A percentile compares a stretch with the other conserved stretches of the same genome.
Conservation (phyloP, 2,888 invertebrate genomes). For the Noctuana brunneofusca region DNA sequence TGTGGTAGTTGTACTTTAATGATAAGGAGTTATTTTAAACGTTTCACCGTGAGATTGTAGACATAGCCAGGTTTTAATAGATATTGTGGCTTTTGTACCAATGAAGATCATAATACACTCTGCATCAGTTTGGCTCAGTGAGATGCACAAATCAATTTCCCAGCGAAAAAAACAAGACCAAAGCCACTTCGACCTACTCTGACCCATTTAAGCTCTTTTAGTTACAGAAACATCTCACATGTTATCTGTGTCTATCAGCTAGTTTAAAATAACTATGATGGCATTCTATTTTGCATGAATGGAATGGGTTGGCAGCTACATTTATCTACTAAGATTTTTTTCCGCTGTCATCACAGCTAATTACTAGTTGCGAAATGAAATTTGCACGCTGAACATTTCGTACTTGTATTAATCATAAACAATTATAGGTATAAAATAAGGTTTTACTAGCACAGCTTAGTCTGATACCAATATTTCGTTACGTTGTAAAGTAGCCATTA, state of each 20-base stretch:
- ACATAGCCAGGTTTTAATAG: too few species aligned
- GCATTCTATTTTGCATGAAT: conserved; percentile 13
- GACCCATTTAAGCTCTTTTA: background rate
- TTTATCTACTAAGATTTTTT: background rate
- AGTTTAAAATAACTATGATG: conserved; percentile 1
- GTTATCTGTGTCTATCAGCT: background rate
- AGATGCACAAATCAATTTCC: background rate
- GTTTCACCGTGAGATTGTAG: too few species aligned
- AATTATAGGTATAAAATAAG: too few species aligned
- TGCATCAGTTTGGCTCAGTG: too few species aligned
- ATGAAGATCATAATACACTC: too few species aligned
- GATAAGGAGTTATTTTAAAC: background rate
- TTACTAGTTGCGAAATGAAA: background rate
- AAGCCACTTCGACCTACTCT: background rate
- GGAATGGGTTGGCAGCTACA: conserved; percentile 7
- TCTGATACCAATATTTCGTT: too few species aligned
- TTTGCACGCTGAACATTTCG: background rate
- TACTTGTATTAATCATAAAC: too few species aligned
- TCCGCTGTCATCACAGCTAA: background rate
- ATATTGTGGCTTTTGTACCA: too few species aligned
- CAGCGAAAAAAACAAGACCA: background rate
- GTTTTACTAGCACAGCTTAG: too few species aligned
- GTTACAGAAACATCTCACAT: background rate
- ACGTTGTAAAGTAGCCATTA: too few species aligned
- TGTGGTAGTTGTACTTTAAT: background rate